These are phyloP conservation scores for Pseudochromis fuscus DNA, from an alignment of 2,797 vertebrate genomes.

Conservation along the genomic window DNA sequence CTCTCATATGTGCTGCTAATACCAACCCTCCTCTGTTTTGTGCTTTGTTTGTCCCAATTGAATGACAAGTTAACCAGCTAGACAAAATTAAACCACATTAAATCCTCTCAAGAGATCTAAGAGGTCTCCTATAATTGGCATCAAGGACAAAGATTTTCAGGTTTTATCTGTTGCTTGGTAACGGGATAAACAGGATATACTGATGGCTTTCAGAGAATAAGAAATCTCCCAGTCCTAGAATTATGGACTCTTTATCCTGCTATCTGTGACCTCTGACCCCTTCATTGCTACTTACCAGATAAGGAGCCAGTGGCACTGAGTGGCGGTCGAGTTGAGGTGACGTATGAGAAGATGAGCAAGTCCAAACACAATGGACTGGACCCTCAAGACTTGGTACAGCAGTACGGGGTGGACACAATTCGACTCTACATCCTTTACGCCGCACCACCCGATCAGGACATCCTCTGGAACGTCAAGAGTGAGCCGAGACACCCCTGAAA, in stretches of 20 bases:
- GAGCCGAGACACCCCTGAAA: slow-evolving; percentile 62
- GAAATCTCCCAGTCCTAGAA: neutral
- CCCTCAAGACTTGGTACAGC: slow-evolving; percentile 89
- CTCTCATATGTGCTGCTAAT: no score
- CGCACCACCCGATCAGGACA: slow-evolving; percentile 94
- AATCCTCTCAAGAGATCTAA: slow-evolving; percentile 19
- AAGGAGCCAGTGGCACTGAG: slow-evolving; percentile 83
- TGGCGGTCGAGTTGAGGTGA: slow-evolving; percentile 85
- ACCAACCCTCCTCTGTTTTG: neutral
- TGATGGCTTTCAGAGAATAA: slow-evolving; percentile 8
- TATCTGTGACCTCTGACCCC: neutral
- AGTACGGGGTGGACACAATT: slow-evolving; percentile 92
- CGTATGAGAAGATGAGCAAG: slow-evolving; percentile 99
- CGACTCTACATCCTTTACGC: slow-evolving; percentile 95
- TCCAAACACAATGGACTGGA: slow-evolving; percentile 97
- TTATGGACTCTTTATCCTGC: neutral
- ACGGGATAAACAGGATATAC: slow-evolving; percentile 61
- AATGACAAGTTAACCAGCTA: slow-evolving; percentile 23
- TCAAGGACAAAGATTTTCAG: slow-evolving; percentile 41
- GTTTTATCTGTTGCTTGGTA: slow-evolving; percentile 59
- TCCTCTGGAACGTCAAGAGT: slow-evolving; percentile 97
- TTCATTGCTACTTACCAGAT: slow-evolving; percentile 74
- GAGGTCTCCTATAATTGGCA: slow-evolving; percentile 40
- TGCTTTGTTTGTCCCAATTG: neutral
- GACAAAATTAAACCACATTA: slow-evolving; percentile 17